These are phyloP conservation scores for Blastobasis adustella DNA, from an alignment of 2,888 invertebrate species.

Conservation along the genomic window DNA sequence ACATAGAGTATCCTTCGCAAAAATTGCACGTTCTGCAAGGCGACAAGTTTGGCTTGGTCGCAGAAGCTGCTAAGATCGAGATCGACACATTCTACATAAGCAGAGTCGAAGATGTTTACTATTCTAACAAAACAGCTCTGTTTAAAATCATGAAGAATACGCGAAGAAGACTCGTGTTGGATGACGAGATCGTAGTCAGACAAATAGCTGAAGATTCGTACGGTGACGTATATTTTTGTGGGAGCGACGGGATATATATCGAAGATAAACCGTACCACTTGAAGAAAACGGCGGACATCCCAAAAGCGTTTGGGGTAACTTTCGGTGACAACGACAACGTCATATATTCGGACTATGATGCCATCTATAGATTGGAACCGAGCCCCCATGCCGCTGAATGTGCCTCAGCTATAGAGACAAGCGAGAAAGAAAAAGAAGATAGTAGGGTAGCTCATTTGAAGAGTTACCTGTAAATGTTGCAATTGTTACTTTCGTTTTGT, in stretches of 20 bases:
- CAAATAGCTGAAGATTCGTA: slow-evolving; percentile 52
- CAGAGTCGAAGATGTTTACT: slow-evolving; percentile 42
- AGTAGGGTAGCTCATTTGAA: neutral
- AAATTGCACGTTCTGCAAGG: slow-evolving; percentile 43
- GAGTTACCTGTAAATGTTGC: too few relatives aligned
- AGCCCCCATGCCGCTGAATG: slow-evolving; percentile 31
- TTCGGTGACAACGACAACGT: slow-evolving; percentile 51
- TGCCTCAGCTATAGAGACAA: slow-evolving; percentile 10
- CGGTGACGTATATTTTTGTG: slow-evolving; percentile 50
- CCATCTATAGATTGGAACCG: slow-evolving; percentile 40
- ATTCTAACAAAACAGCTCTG: slow-evolving; percentile 53
- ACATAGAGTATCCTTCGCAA: slow-evolving; percentile 55
- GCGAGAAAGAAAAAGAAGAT: neutral
- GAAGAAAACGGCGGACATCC: slow-evolving; percentile 35
- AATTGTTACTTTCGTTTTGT: too few relatives aligned
- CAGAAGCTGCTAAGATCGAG: slow-evolving; percentile 44
- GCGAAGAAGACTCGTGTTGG: slow-evolving; percentile 25
- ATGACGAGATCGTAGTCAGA: slow-evolving; percentile 38
- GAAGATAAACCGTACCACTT: slow-evolving; percentile 48
- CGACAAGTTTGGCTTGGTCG: slow-evolving; percentile 39
- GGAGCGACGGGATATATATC: slow-evolving; percentile 43
- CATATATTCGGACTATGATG: slow-evolving; percentile 44
- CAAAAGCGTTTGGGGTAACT: slow-evolving; percentile 44
- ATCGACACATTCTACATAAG: slow-evolving; percentile 51
- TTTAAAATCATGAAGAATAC: slow-evolving; percentile 41